Evolutionary conservation across 1,140 invertebrate species (phyloP), one percentile per base, ranked within the genome.

Genomic region (Pinna nobilis): DNA sequence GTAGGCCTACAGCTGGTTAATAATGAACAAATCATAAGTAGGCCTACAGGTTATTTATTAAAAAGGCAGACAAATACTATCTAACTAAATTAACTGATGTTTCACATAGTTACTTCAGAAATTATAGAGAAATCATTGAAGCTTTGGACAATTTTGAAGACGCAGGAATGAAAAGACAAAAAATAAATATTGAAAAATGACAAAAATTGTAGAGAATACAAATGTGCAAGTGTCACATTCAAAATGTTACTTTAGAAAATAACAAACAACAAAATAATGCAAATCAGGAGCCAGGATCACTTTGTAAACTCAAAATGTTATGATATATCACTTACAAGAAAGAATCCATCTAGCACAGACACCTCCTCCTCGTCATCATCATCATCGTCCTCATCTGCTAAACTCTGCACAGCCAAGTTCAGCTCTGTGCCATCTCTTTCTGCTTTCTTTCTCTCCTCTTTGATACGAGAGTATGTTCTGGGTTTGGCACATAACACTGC

Each of bases 241-340:
- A n/a, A n/a, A n/a, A n/a, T n/a, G n/a, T n/a, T n/a, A n/a, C n/a
- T n/a, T n/a, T n/a, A n/a, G n/a, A n/a, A n/a, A n/a, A n/a, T n/a
- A n/a, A n/a, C n/a, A n/a, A n/a, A n/a, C n/a, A n/a, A n/a, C n/a
- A n/a, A n/a, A n/a, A n/a, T n/a, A n/a, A n/a, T n/a, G n/a, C n/a
- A n/a, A n/a, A n/a, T n/a, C n/a, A n/a, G n/a, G n/a, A n/a, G n/a
- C n/a, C n/a, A n/a, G n/a, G n/a, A n/a, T n/a, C n/a, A n/a, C n/a
- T n/a, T n/a, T n/a, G n/a, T n/a, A n/a, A n/a, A n/a, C n/a, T n/a
- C n/a, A n/a, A n/a, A n/a, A n/a, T n/a, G n/a, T n/a, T n/a, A n/a
- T n/a, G n/a, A n/a, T n/a, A n/a, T n/a, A n/a, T n/a, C n/a, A 41
- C 41, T 77, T 81, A 89, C 88, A 83, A 89, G 74, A 78, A 85